These are phyloP conservation scores for Orchesellides sinensis DNA, from an alignment of 2,888 invertebrate species.

Conservation along the genomic window DNA sequence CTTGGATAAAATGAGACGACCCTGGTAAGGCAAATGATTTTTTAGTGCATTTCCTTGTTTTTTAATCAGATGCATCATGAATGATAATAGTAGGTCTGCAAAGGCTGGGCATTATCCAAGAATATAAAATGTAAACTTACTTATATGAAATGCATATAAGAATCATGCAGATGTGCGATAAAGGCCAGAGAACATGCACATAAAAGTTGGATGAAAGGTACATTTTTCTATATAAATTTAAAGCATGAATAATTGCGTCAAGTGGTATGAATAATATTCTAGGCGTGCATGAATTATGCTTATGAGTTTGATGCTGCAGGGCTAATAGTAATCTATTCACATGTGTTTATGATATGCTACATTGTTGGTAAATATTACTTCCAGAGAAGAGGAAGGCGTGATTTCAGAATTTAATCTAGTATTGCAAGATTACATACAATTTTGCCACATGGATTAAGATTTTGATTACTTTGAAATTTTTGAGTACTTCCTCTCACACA, in stretches of 20 bases:
- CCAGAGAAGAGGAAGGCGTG: constrained; percentile 22
- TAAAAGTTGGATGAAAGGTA: no score
- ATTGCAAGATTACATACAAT: no score
- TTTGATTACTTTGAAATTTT: no score
- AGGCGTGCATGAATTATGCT: constrained; percentile 2
- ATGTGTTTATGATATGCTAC: neutral
- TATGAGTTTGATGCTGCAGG: constrained; percentile 6
- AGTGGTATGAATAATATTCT: neutral
- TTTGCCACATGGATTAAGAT: no score
- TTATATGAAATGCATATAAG: neutral
- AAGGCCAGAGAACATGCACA: neutral
- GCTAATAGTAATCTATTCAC: neutral
- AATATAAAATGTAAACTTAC: neutral
- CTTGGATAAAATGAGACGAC: constrained; percentile 22
- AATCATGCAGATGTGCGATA: neutral
- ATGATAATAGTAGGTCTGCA: constrained; percentile 10
- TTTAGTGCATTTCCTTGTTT: constrained; percentile 27
- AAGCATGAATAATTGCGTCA: neutral
- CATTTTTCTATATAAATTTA: neutral
- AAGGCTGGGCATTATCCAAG: neutral
- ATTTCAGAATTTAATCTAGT: no score
- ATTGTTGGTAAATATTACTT: neutral
- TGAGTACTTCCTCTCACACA: no score
- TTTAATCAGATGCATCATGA: constrained; percentile 28
- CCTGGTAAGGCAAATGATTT: constrained; percentile 8